Evolutionary conservation across 2,888 invertebrate genomes (phyloP).

Genomic region (Lasioglossum figueresi): DNA sequence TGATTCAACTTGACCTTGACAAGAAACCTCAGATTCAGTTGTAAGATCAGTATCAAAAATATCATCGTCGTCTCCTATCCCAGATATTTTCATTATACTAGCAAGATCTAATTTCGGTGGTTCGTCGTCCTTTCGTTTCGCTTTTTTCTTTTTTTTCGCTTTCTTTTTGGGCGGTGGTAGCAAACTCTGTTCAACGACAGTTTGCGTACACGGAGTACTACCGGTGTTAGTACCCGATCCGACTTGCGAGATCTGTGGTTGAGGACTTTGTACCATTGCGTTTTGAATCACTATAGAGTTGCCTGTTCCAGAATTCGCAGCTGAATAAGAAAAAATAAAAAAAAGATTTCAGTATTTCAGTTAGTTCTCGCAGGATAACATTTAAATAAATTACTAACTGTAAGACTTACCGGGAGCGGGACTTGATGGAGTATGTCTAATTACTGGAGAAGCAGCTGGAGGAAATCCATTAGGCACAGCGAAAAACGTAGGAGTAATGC

Average conservation of each 20-base stretch:
- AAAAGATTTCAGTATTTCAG: background rate
- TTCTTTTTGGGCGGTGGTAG: conserved; percentile 85
- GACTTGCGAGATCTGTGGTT: conserved; percentile 80
- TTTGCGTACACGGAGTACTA: conserved; percentile 73
- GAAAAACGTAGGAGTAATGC: conserved; percentile 82
- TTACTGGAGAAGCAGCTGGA: conserved; percentile 80
- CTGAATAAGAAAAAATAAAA: conserved; percentile 39
- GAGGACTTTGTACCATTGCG: conserved; percentile 82
- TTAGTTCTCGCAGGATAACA: background rate
- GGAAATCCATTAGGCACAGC: conserved; percentile 83
- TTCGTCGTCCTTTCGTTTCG: conserved; percentile 85
- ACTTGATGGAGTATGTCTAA: conserved; percentile 82
- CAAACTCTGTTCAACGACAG: conserved; percentile 81
- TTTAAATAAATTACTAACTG: conserved; percentile 8
- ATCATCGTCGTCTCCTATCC: conserved; percentile 89
- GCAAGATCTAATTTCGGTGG: conserved; percentile 88
- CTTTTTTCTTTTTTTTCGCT: conserved; percentile 86
- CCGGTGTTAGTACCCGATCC: conserved; percentile 70
- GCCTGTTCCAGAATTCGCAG: conserved; percentile 79
- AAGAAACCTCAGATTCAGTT: conserved; percentile 74
- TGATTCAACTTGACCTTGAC: conserved; percentile 71
- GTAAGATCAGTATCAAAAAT: conserved; percentile 83
- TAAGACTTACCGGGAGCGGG: conserved; percentile 80
- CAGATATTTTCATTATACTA: conserved; percentile 90
- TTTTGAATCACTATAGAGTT: conserved; percentile 83